Evolutionary conservation across 2,888 invertebrate genomes (phyloP).

Genomic region (Sesia apiformis): DNA sequence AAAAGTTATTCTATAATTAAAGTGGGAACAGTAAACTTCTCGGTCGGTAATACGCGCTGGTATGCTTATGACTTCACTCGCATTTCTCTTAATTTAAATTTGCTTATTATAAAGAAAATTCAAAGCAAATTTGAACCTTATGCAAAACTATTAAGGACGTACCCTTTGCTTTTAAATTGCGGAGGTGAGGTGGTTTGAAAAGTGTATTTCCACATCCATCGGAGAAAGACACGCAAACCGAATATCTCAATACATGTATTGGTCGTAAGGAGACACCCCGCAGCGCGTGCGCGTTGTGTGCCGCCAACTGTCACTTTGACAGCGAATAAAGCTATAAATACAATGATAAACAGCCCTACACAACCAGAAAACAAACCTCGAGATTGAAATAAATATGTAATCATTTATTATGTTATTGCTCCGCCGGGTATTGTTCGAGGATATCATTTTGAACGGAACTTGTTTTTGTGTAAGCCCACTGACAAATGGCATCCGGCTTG

Average conservation of each 20-base stretch:
- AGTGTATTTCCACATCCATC: constrained; percentile 1
- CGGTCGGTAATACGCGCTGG: background rate
- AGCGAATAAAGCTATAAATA: constrained; percentile 29
- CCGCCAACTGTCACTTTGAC: constrained; percentile 25
- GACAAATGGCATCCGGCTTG: constrained; percentile 12
- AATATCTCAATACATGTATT: constrained; percentile 11
- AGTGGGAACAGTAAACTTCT: too few species aligned
- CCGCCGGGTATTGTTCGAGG: constrained; percentile 18
- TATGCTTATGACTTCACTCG: background rate
- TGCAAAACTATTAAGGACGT: background rate
- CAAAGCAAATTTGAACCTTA: background rate
- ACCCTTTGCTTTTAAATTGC: background rate
- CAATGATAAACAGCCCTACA: constrained; percentile 27
- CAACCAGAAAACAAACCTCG: constrained; percentile 28
- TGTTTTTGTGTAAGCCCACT: constrained; percentile 5
- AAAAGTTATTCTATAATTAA: background rate
- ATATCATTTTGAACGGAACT: constrained; percentile 4
- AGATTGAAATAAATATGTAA: constrained; percentile 42
- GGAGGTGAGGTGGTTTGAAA: too few species aligned
- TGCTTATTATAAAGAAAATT: background rate
- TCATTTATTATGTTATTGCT: constrained; percentile 31
- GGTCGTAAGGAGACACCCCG: constrained; percentile 21
- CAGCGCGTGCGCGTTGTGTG: constrained; percentile 22
- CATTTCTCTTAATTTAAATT: background rate
- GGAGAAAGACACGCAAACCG: constrained; percentile 6